These are phyloP conservation scores for Champsocephalus esox DNA, from an alignment of 2,797 vertebrate species.

Conservation along the genomic window DNA sequence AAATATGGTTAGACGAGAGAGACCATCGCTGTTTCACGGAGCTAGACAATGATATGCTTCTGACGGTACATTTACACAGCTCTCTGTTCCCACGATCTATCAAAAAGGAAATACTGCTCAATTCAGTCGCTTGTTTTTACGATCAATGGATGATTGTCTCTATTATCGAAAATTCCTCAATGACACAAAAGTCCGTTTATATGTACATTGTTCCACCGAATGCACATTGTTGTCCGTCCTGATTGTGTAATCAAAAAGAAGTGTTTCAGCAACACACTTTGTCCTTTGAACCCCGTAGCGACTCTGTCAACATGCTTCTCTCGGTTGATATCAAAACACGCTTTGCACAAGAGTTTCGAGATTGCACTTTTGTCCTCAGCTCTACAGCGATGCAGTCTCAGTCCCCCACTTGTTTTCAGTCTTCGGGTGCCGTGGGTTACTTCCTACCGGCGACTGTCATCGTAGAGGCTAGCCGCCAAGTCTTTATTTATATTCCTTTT, in stretches of 20 bases:
- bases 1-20: slow-evolving; percentile 59
- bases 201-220: slow-evolving; percentile 29
- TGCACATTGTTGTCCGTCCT: slow-evolving; percentile 40
- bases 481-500: slow-evolving; percentile 37
- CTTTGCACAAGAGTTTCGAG: slow-evolving; percentile 50
- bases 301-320: slow-evolving; percentile 42
- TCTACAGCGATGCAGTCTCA: slow-evolving; percentile 50
- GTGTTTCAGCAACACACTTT: slow-evolving; percentile 40
- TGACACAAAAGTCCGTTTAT: slow-evolving; percentile 25
- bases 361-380: slow-evolving; percentile 67
- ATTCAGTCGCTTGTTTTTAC: slow-evolving; percentile 27
- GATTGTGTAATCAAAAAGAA: slow-evolving; percentile 34
- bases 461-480: slow-evolving; percentile 20
- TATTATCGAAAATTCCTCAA: slow-evolving; percentile 45
- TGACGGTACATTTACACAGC: slow-evolving; percentile 20
- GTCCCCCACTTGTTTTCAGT: slow-evolving; percentile 21
- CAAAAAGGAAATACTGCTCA: slow-evolving; percentile 34
- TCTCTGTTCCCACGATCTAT: slow-evolving; percentile 15
- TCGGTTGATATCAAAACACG: slow-evolving; percentile 65
- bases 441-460: slow-evolving; percentile 31
- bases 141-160: slow-evolving; percentile 41
- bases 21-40: slow-evolving; percentile 51
- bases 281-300: slow-evolving; percentile 12
- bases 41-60: slow-evolving; percentile 56
- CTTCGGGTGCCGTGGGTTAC: slow-evolving; percentile 21